Evolutionary conservation across 2,888 invertebrate species (phyloP).

Genomic region (Lithophane socia): DNA sequence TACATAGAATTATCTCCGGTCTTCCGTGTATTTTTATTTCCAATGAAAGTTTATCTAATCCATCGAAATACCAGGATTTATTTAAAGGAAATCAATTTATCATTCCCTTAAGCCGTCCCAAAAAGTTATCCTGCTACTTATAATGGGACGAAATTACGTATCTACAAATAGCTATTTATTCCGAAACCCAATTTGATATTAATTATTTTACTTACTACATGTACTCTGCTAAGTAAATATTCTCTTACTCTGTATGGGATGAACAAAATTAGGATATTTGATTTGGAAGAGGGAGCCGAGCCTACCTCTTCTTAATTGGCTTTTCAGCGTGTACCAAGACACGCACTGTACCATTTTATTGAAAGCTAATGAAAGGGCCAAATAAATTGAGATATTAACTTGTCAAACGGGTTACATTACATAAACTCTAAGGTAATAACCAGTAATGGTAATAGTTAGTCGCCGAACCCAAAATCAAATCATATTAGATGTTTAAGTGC

Average conservation of each 20-base stretch:
- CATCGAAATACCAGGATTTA: constrained; percentile 16
- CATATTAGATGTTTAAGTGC: not conserved
- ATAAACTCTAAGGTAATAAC: not conserved
- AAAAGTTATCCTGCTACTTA: constrained; percentile 32
- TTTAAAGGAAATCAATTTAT: constrained; percentile 28
- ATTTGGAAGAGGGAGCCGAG: constrained; percentile 19
- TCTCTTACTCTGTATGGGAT: not conserved
- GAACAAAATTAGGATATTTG: constrained; percentile 28
- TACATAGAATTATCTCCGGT: constrained; percentile 20
- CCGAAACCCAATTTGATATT: constrained; percentile 15
- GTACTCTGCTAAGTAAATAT: constrained; percentile 9
- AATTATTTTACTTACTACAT: not conserved
- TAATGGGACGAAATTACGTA: not conserved
- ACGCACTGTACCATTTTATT: not conserved
- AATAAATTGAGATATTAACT: constrained; percentile 5
- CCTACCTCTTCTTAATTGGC: constrained; percentile 12
- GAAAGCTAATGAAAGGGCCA: not conserved
- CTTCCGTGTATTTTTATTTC: constrained; percentile 21
- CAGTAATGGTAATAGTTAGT: not conserved
- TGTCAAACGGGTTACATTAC: not conserved
- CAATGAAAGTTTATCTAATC: constrained; percentile 20
- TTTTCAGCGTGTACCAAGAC: not conserved
- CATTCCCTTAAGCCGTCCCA: constrained; percentile 15
- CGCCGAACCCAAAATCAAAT: not conserved
- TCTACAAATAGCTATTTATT: constrained; percentile 22